Conservation (phyloP, 2,113 vertebrate species). For the Psophia crepitans region DNA sequence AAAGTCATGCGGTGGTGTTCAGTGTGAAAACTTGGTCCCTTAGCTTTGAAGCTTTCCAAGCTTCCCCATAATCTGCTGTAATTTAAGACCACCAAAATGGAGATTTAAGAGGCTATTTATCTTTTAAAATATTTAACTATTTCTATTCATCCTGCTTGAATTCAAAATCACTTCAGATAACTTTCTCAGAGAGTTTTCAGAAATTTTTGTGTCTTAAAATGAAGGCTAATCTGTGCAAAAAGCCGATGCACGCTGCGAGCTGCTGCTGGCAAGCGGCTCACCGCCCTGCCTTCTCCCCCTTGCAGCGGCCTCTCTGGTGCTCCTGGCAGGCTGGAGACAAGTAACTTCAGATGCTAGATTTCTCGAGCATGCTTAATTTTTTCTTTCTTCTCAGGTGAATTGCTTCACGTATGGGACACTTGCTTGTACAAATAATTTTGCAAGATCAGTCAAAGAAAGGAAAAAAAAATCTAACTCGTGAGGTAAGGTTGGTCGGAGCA, state of each 20-base stretch:
- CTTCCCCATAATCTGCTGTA: neutral
- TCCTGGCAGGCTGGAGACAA: neutral
- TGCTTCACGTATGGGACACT: neutral
- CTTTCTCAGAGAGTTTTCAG: neutral
- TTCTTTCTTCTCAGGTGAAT: neutral
- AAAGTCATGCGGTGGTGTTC: neutral
- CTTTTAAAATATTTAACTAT: neutral
- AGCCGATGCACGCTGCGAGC: neutral
- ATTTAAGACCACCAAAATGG: neutral
- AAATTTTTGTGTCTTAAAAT: neutral
- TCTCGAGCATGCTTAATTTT: neutral
- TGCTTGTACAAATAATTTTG: neutral
- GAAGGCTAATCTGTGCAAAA: neutral
- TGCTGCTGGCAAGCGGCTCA: neutral
- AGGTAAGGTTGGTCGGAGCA: neutral
- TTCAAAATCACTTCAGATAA: neutral
- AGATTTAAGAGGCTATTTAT: neutral
- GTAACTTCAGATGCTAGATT: neutral
- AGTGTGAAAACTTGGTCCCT: neutral
- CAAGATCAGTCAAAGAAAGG: neutral
- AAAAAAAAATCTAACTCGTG: neutral
- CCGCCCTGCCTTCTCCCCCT: neutral
- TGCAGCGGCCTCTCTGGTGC: fast-evolving
- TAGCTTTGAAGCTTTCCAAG: neutral
- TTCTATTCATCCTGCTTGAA: neutral